Base-by-base conservation (phyloP, 2,113 vertebrate genomes). In the Nestor notabilis region DNA sequence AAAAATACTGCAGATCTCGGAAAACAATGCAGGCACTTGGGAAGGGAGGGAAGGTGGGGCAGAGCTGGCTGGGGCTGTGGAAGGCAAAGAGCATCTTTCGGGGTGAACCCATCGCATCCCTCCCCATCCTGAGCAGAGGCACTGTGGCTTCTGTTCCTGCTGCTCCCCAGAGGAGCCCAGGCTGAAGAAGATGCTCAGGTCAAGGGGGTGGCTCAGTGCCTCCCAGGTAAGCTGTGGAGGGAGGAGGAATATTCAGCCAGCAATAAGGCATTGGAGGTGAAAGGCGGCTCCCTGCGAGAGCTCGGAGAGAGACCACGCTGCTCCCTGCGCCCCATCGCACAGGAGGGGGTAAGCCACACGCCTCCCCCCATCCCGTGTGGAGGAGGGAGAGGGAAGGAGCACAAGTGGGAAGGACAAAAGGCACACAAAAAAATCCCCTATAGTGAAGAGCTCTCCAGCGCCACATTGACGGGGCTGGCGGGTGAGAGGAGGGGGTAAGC, bases 371-470 rank as follows among this genome's bases (percentile, higher is more conserved):
- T 80, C 92, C 47, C 7, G 0, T 1, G 1, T 0, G 3, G 81
- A 63, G 56, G 16, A 74, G 35, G 72, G 64, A 84, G 76, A 65
- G 55, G 31, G 47, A 83, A 58, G 35, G 61, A 90, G 43, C 74
- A 64, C 21, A 0, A 77, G 60, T 25, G 44, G 41, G 52, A 86
- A 91, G 1, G 3, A 89, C 56, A 46, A 8, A 94, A 96, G 95
- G 95, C 96, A 96, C 96, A 90, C 66, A 28, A 83, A 89, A 95
- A 96, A 56, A 95, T 96, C 96, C 94, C 96, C 96, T 81, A 15
- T 14, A 94, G 25, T 89, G 37, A 18, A 82, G 89, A 89, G 93
- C 93, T 86, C 81, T 71, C 78, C 37, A 27, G 71, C 74, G 17
- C 43, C 68, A 13, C 33, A 23, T n/a, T 23, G 56, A 23, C 3